Conservation (phyloP, 2,888 invertebrate species). For the Pasiphila rectangulata region DNA sequence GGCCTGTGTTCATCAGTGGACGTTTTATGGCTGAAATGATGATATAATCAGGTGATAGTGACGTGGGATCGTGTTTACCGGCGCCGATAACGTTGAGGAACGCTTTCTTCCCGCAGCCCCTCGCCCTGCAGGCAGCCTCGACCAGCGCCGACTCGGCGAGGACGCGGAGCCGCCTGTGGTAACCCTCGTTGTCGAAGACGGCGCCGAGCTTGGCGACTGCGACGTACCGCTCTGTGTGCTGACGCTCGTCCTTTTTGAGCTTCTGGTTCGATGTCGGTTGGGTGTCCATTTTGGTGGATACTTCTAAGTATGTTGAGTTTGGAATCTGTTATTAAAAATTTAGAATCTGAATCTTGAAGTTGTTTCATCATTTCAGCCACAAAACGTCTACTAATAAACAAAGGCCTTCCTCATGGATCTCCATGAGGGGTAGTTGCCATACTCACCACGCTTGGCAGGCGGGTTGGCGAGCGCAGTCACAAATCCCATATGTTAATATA, state of each 20-base stretch:
- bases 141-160: conserved; percentile 82
- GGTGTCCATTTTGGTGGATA: conserved; percentile 33
- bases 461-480: no score
- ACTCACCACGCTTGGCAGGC: no score
- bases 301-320: conserved; percentile 42
- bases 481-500: no score
- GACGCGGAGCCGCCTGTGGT: conserved; percentile 75
- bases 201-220: conserved; percentile 33
- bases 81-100: conserved; percentile 83
- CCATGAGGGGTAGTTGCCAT: no score
- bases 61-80: no score
- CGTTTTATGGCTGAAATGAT: no score
- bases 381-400: no score
- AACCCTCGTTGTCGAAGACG: conserved; percentile 64
- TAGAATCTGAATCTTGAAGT: no score
- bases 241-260: conserved; percentile 41
- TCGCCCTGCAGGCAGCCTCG: conserved; percentile 82
- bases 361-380: no score
- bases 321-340: conserved; percentile 38
- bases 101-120: conserved; percentile 69
- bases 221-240: conserved; percentile 56
- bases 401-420: no score
- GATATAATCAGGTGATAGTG: no score
- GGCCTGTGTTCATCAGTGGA: no score
- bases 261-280: conserved; percentile 27